Evolutionary conservation across 2,113 vertebrate species (phyloP).

Genomic region (Chionodraco myersi): DNA sequence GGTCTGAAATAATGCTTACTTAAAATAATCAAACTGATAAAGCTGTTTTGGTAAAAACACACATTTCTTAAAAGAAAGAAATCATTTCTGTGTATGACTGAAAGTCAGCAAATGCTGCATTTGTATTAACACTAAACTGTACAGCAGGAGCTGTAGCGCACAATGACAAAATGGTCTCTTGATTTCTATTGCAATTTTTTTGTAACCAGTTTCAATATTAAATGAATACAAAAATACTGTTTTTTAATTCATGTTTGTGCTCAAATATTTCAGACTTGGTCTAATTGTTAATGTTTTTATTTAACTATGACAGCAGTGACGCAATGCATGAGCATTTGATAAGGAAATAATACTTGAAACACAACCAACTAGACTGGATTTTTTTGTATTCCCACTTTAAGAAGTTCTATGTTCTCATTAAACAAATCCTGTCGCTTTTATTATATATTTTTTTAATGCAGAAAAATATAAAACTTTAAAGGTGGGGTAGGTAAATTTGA

Average conservation of each 20-base stretch:
- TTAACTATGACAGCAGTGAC: neutral
- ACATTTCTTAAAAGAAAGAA: neutral
- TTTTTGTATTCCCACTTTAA: neutral
- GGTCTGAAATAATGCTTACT: too few species aligned
- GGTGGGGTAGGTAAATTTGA: too few species aligned
- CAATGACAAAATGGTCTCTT: neutral
- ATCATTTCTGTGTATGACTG: neutral
- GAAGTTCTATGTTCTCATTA: neutral
- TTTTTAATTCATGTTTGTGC: neutral
- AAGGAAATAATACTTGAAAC: neutral
- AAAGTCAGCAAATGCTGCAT: neutral
- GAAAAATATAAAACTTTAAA: too few species aligned
- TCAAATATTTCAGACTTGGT: neutral
- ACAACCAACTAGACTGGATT: neutral
- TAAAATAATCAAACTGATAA: neutral
- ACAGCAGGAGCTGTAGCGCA: neutral
- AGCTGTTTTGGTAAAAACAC: conserved; percentile 2
- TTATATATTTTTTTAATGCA: too few species aligned
- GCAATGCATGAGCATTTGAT: neutral
- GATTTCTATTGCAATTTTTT: neutral
- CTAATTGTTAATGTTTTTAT: neutral
- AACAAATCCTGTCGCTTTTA: neutral
- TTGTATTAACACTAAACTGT: conserved; percentile 8
- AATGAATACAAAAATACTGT: neutral
- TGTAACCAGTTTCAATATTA: conserved; percentile 17